Base-by-base conservation (phyloP, 2,888 invertebrate genomes). In the Acrocyrtus sp. region DNA sequence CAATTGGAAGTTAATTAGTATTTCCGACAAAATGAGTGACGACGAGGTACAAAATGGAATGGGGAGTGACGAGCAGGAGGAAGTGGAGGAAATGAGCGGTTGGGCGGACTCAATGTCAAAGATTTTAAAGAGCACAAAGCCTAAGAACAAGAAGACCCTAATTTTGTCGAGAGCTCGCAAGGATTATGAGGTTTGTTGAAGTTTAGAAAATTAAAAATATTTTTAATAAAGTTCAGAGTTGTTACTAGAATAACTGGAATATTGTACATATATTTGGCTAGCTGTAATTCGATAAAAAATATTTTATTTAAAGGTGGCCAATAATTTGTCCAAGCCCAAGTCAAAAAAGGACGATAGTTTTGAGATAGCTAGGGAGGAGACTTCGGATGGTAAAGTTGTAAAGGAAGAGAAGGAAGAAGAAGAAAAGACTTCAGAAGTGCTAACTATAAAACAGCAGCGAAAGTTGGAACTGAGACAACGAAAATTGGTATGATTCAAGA, bases 291-390 rank as follows among this genome's bases (percentile, higher is more conserved):
- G 19, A 47, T 47, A 6, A 8, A 47, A 17, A 47, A 17, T 47
- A 17, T 47, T 47, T 17, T 6, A n/a, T 47, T 8, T 57, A 2
- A n/a, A n/a, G n/a, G n/a, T n/a, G n/a, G 50, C 63, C 3, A 63
- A 57, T 29, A 65, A 58, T 17, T 27, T 21, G n/a, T 24, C 57
- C 5, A 21, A 39, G 27, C 17, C 26, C 8, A 19, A 19, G 8
- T 10, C 26, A 21, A 72, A 57, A 17, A 51, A 21, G 27, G 48
- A 48, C 34, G 34, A n/a, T 57, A 57, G 54, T 22, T 92, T 92
- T 85, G 91, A 93, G 85, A 87, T 93, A 12, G 67, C 43, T n/a
- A 54, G 39, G 5, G 60, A 65, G n/a, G 65, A 54, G 3, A 29
- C 0, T 45, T 29, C 39, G 39, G 65, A 72, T 26, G 53, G 62